Percentiles rank a stretch among this genome's conserved stretches.
Evolutionary conservation across 2,113 vertebrate species (phyloP).

Genomic region (Phyllostomus discolor): DNA sequence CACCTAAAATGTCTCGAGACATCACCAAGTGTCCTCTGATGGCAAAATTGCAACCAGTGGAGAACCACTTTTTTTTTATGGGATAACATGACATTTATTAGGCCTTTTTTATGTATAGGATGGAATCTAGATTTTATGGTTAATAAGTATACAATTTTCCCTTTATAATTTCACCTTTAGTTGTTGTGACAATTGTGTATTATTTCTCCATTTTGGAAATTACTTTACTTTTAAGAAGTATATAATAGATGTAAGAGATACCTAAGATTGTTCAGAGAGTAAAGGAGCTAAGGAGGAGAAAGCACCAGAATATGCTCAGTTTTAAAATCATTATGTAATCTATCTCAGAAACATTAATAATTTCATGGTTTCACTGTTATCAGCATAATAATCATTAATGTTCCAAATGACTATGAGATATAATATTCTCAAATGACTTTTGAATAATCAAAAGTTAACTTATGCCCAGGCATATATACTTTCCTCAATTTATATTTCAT

Average conservation of each 20-base stretch:
- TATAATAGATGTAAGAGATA: background rate
- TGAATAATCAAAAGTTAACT: background rate
- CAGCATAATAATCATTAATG: background rate
- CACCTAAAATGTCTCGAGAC: background rate
- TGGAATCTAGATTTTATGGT: background rate
- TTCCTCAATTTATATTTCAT: background rate
- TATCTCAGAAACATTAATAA: background rate
- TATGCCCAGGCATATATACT: background rate
- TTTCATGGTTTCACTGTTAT: background rate
- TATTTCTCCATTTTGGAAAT: background rate
- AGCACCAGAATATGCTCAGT: background rate
- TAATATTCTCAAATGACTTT: background rate
- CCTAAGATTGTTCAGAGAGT: background rate
- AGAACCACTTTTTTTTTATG: background rate
- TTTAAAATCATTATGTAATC: background rate
- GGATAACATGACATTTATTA: background rate
- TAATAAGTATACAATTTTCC: background rate
- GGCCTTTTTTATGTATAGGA: background rate
- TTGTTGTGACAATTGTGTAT: background rate
- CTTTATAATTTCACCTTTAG: background rate
- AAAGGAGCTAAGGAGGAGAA: background rate
- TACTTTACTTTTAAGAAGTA: background rate
- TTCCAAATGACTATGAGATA: background rate
- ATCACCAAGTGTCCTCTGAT: background rate
- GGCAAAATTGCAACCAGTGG: background rate